Evolutionary conservation across 2,888 invertebrate species (phyloP).

Genomic region (Melinopterus prodromus): DNA sequence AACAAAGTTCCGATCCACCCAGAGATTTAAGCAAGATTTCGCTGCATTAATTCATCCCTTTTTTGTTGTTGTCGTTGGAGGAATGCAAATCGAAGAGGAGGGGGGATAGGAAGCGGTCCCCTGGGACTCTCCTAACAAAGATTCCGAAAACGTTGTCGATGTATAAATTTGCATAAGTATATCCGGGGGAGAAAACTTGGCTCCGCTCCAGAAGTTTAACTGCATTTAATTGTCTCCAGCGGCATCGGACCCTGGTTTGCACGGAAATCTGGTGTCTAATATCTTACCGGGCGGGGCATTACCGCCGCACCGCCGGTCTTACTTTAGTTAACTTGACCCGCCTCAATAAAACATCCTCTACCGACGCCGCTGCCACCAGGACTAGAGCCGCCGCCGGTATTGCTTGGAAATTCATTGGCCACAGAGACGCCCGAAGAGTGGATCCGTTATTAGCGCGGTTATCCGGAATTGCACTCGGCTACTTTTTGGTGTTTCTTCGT

Average conservation of each 20-base stretch:
- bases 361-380: neutral
- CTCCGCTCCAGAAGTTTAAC: conserved; percentile 19
- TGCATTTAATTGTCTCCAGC: conserved; percentile 25
- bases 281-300: conserved; percentile 22
- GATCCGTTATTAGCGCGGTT: neutral
- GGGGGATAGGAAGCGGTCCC: conserved; percentile 13
- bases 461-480: neutral
- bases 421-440: neutral
- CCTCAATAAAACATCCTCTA: neutral
- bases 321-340: conserved; percentile 4
- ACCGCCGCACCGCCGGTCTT: neutral
- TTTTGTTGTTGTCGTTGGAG: neutral
- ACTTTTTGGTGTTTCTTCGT: neutral
- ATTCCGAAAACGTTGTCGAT: conserved; percentile 27
- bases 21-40: neutral
- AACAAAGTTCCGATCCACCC: neutral
- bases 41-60: neutral
- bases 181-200: conserved; percentile 26
- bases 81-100: neutral
- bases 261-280: conserved; percentile 27
- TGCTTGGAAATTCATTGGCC: neutral
- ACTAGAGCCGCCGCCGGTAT: neutral
- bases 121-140: conserved; percentile 15
- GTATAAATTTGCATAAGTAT: conserved; percentile 25
- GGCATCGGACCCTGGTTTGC: conserved; percentile 24